phyloP scores from a whole-genome alignment of 1,140 invertebrate genomes.

The Leptoteleia sp. region DNA sequence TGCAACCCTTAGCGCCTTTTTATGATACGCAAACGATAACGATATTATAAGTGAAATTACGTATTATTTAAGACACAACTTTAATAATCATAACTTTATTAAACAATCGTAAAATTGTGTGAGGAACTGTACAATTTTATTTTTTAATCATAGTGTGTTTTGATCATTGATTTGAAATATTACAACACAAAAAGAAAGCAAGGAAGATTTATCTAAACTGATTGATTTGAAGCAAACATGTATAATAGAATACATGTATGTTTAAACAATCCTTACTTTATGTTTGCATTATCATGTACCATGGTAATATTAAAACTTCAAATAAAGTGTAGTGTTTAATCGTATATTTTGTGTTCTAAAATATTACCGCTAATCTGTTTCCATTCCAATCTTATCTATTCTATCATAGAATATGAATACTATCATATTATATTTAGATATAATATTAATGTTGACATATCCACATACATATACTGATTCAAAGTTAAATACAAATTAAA shows the following conservation, averaged over 20 bases:
- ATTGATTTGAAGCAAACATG: constrained; percentile 32
- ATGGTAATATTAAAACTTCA: constrained; percentile 71
- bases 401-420: too few species aligned
- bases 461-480: too few species aligned
- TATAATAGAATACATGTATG: constrained; percentile 53
- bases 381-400: too few species aligned
- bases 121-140: constrained; percentile 50
- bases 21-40: constrained; percentile 7
- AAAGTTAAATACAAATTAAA: too few species aligned
- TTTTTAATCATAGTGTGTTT: constrained; percentile 51
- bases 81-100: constrained; percentile 34
- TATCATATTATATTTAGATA: too few species aligned
- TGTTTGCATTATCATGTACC: constrained; percentile 77
- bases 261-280: constrained; percentile 48
- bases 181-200: constrained; percentile 5
- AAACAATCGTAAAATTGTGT: too few species aligned
- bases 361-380: neutral
- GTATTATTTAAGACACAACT: constrained; percentile 33
- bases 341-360: neutral
- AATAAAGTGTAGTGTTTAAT: constrained; percentile 74
- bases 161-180: constrained; percentile 28
- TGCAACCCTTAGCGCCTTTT: constrained; percentile 13
- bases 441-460: too few species aligned
- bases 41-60: constrained; percentile 9
- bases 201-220: constrained; percentile 25